A percentile compares a stretch with the other conserved stretches of the same genome.
Conservation (phyloP, 2,888 invertebrate species). For the Actias luna region DNA sequence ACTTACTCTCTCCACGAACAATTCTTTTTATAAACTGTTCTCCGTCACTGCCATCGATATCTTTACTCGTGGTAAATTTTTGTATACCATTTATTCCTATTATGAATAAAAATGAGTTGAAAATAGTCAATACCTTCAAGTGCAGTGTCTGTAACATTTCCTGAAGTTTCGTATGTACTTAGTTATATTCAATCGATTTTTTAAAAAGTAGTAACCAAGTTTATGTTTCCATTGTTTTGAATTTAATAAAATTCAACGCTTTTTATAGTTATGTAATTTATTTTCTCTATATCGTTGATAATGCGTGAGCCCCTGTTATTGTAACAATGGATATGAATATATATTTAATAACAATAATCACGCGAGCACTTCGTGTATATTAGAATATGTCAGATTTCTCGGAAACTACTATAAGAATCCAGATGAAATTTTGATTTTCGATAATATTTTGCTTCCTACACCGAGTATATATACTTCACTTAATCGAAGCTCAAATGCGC, state of each 20-base stretch:
- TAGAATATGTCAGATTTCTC: too few relatives aligned
- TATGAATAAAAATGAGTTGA: constrained; percentile 38
- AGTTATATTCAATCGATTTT: background rate
- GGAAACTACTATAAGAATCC: too few relatives aligned
- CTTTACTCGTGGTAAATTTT: constrained; percentile 27
- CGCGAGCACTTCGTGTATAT: too few relatives aligned
- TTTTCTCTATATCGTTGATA: background rate
- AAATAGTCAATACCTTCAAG: constrained; percentile 38
- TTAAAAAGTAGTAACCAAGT: constrained; percentile 20
- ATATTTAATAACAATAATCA: too few relatives aligned
- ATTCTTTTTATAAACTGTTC: constrained; percentile 43
- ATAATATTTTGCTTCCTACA: too few relatives aligned
- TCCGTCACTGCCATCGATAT: constrained; percentile 39
- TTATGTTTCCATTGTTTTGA: constrained; percentile 17
- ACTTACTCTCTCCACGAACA: constrained; percentile 52
- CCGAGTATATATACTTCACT: too few relatives aligned
- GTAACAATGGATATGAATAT: too few relatives aligned
- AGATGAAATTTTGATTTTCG: too few relatives aligned
- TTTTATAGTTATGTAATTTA: background rate
- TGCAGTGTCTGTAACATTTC: constrained; percentile 31
- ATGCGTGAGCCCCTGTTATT: too few relatives aligned
- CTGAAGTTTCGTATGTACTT: constrained; percentile 12
- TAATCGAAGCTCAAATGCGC: too few relatives aligned
- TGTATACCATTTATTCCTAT: constrained; percentile 29
- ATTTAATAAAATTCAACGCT: background rate